phyloP scores from a whole-genome alignment of 2,113 vertebrate species.

The Tenebrosternarchus preto region DNA sequence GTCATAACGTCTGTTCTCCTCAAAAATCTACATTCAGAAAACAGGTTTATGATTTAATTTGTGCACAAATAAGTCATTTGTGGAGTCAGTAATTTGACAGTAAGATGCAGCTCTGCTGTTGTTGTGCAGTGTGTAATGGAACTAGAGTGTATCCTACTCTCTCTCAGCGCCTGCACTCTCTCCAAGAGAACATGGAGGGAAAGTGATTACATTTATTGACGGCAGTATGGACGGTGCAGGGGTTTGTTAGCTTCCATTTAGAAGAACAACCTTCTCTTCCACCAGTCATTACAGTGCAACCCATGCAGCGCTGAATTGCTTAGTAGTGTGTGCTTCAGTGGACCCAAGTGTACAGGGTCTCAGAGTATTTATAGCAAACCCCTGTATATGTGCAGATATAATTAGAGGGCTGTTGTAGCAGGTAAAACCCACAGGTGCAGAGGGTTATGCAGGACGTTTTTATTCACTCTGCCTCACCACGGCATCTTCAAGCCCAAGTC shows the following conservation, averaged over 20 bases:
- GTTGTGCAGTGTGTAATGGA: no score
- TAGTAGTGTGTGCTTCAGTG: background rate
- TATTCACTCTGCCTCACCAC: background rate
- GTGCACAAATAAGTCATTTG: no score
- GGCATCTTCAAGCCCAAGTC: background rate
- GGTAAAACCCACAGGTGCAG: background rate
- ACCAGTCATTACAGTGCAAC: background rate
- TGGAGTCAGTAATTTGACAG: no score
- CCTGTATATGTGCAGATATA: constrained; percentile 7
- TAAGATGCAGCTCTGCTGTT: no score
- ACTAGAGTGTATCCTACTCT: no score
- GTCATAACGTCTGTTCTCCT: background rate
- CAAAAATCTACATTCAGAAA: no score
- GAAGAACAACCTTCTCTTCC: background rate
- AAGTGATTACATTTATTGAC: no score
- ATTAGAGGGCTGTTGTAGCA: constrained; percentile 7
- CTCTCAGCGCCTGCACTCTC: no score
- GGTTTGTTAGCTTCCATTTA: background rate
- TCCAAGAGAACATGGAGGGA: no score
- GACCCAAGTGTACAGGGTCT: background rate
- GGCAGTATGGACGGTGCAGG: no score
- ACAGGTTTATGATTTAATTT: no score
- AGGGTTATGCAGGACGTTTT: background rate
- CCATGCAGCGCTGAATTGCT: background rate
- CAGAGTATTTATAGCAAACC: background rate